Evolutionary conservation across 2,797 vertebrate species (phyloP), one percentile per base, ranked within the genome.

Genomic region (Sparus aurata): DNA sequence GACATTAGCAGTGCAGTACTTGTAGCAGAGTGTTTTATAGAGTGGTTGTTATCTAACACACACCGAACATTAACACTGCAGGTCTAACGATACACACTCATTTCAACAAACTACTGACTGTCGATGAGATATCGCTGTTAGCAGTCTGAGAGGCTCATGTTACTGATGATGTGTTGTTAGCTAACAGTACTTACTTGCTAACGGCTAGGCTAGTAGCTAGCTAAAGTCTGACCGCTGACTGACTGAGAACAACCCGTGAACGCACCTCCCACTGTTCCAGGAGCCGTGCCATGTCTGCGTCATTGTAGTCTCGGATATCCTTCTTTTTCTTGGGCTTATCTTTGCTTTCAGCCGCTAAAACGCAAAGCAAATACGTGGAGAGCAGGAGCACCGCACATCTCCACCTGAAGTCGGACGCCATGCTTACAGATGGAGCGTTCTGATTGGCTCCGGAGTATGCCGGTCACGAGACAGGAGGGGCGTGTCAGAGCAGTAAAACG

Each of bases 201-300:
- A 38, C 47, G 2, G 74, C 65, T 77, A 79, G 20, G 52, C 55
- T 74, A 81, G 64, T 17, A 54, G 25, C 61, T 50, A 43, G 52
- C 58, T 55, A 18, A 3, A 10, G 15, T 20, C 20, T 54, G 58
- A 30, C 12, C 23, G 4, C 57, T 43, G 62, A 0, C 59, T 53
- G 38, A 68, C 53, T 20, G 46, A 58, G 68, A 60, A 65, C 3
- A 0, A 1, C 4, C 30, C 2, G 13, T 1, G 22, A 3, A 43
- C 83, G 4, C 73, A 98, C 98, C 98, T 99, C 98, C 98, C 98
- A 99, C 74, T 99, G 96, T 46, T 99, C 98, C 95, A 98, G 93
- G 46, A 99, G 96, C 78, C 97, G 95, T 0, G 98, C 98, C 98
- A 99, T 99, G 76, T 99, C 98, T 1, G 97, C 98, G 22, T 99